Conservation (phyloP, 2,888 invertebrate species). For the Mesochorus sp. region DNA sequence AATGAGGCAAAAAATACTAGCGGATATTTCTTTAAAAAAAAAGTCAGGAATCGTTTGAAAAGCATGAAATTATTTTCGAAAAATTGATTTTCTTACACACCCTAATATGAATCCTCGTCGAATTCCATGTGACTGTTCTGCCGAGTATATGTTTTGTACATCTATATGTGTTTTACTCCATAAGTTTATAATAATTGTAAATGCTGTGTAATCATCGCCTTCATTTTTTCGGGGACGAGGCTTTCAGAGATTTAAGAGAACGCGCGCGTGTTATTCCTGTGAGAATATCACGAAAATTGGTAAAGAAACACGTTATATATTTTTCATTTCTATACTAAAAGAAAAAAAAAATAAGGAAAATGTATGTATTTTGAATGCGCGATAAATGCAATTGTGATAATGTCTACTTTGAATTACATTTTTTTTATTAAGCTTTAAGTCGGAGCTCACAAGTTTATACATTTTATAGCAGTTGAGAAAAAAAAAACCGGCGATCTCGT, state of each 20-base stretch:
- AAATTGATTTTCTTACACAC: too few species aligned
- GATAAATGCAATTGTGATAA: slow-evolving; percentile 67
- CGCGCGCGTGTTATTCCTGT: slow-evolving; percentile 13
- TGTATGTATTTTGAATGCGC: slow-evolving; percentile 60
- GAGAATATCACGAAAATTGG: slow-evolving; percentile 40
- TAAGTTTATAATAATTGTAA: slow-evolving; percentile 55
- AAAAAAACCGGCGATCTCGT: slow-evolving; percentile 25
- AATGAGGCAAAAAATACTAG: too few species aligned
- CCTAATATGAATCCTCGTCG: slow-evolving; percentile 42
- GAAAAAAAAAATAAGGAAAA: slow-evolving; percentile 9
- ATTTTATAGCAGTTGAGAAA: slow-evolving; percentile 48
- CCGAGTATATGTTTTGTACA: slow-evolving; percentile 50
- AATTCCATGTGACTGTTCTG: slow-evolving; percentile 56
- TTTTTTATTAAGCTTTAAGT: slow-evolving; percentile 62
- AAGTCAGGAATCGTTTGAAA: too few species aligned
- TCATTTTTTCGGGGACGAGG: slow-evolving; percentile 24
- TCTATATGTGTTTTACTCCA: slow-evolving; percentile 47
- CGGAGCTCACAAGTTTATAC: slow-evolving; percentile 50
- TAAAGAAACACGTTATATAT: slow-evolving; percentile 47
- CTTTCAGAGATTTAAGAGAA: slow-evolving; percentile 23
- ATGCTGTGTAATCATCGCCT: slow-evolving; percentile 58
- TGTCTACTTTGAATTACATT: slow-evolving; percentile 63
- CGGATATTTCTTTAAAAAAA: too few species aligned
- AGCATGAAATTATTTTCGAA: too few species aligned
- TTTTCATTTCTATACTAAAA: slow-evolving; percentile 48